Percentiles rank a stretch among this genome's conserved stretches.
Conservation (phyloP, 2,888 invertebrate species). For the Drosophila imparisetae region DNA sequence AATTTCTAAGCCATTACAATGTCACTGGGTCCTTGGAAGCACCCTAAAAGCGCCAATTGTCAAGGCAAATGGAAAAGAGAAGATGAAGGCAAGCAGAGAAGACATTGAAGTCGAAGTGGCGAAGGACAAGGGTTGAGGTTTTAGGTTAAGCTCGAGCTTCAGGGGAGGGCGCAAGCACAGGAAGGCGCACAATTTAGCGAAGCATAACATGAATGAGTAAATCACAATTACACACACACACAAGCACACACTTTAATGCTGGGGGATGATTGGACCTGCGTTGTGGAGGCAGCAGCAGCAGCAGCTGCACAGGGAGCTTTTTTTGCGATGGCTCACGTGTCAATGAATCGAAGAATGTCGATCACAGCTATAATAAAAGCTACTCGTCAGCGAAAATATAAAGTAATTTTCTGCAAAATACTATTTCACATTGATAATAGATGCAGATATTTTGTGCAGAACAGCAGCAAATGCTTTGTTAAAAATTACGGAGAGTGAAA, state of each 20-base stretch:
- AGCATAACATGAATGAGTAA: constrained; percentile 51
- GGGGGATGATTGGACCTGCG: constrained; percentile 56
- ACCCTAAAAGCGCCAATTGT: constrained; percentile 61
- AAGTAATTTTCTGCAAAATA: background rate
- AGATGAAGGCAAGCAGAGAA: constrained; percentile 10
- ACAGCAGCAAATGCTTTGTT: background rate
- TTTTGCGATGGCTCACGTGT: constrained; percentile 20
- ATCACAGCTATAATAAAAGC: constrained; percentile 14
- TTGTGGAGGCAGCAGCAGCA: constrained; percentile 11
- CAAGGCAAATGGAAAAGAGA: constrained; percentile 28
- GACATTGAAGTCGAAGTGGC: constrained; percentile 44
- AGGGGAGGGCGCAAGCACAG: constrained; percentile 19
- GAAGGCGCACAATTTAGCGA: constrained; percentile 26
- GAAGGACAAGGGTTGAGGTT: constrained; percentile 75
- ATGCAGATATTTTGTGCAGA: background rate
- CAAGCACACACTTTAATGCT: constrained; percentile 4
- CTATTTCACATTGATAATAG: background rate
- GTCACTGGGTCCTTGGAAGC: constrained; percentile 79
- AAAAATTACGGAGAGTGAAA: background rate
- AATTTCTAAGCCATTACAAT: constrained; percentile 75
- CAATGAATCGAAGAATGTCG: constrained; percentile 33
- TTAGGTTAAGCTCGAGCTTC: constrained; percentile 43
- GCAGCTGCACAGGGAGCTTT: constrained; percentile 26
- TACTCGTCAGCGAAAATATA: constrained; percentile 1
- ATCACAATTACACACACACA: constrained; percentile 41